phyloP scores from a whole-genome alignment of 2,113 vertebrate genomes.

The Tenrec ecaudatus region DNA sequence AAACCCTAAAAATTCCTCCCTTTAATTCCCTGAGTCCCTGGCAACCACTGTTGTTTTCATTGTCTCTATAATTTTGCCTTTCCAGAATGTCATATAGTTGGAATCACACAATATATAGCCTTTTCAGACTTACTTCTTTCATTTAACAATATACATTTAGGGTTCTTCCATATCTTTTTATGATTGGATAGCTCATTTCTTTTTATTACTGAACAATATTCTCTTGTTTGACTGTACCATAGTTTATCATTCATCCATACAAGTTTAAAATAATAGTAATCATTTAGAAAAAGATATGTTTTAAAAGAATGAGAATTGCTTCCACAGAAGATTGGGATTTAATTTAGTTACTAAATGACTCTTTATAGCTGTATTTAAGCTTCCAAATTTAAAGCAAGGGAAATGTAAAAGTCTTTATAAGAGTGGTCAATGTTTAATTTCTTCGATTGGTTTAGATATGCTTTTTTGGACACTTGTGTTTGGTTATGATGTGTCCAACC shows the following conservation, averaged over 20 bases:
- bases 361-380: too few relatives aligned
- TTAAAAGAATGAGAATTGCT: conserved; percentile 2
- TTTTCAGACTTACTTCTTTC: too few relatives aligned
- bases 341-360: conserved; percentile 4
- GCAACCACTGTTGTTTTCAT: background rate
- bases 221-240: background rate
- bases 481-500: background rate
- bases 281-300: background rate
- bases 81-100: too few relatives aligned
- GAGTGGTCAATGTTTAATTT: too few relatives aligned
- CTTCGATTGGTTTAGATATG: background rate
- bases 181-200: too few relatives aligned
- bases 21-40: too few relatives aligned
- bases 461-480: background rate
- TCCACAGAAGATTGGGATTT: background rate
- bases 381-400: too few relatives aligned
- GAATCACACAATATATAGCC: too few relatives aligned
- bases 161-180: background rate
- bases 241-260: background rate
- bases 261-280: background rate
- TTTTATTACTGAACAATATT: too few relatives aligned
- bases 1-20: background rate
- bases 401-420: too few relatives aligned
- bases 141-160: too few relatives aligned
- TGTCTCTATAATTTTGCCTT: too few relatives aligned